Percentiles rank a stretch among this genome's conserved stretches.
Evolutionary conservation across 2,888 invertebrate genomes (phyloP).

Genomic region (Atrina japonica): DNA sequence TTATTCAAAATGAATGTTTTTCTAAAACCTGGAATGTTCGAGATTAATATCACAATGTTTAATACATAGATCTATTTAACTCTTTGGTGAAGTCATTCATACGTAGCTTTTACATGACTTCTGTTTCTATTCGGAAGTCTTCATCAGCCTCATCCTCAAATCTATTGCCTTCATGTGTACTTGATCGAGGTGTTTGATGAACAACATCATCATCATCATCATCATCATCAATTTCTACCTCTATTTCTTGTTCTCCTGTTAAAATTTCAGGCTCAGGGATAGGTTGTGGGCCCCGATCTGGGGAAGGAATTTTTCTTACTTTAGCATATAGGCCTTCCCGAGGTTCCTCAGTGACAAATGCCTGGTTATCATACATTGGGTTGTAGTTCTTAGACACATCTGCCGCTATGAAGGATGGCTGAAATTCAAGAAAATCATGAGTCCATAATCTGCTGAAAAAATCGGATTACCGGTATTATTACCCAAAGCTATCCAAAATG

Average conservation of each 20-base stretch:
- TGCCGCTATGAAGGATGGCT: background rate
- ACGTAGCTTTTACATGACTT: conserved; percentile 27
- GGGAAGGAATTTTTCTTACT: conserved; percentile 22
- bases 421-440: no score
- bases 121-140: conserved; percentile 35
- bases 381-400: conserved; percentile 22
- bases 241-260: conserved; percentile 7
- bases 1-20: no score
- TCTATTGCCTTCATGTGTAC: conserved; percentile 12
- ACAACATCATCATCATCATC: conserved; percentile 6
- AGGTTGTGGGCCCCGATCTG: conserved; percentile 17
- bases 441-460: conserved; percentile 1
- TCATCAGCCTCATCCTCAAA: conserved; percentile 11
- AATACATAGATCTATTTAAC: no score
- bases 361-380: conserved; percentile 54
- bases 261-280: conserved; percentile 4
- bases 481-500: no score
- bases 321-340: conserved; percentile 35
- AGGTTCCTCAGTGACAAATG: conserved; percentile 28
- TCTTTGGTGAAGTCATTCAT: no score
- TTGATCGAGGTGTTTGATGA: conserved; percentile 1
- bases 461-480: no score
- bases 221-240: conserved; percentile 23
- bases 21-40: no score
- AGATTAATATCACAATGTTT: no score